These are phyloP conservation scores for Myxocyprinus asiaticus DNA, from an alignment of 2,113 vertebrate species.

Conservation along the genomic window DNA sequence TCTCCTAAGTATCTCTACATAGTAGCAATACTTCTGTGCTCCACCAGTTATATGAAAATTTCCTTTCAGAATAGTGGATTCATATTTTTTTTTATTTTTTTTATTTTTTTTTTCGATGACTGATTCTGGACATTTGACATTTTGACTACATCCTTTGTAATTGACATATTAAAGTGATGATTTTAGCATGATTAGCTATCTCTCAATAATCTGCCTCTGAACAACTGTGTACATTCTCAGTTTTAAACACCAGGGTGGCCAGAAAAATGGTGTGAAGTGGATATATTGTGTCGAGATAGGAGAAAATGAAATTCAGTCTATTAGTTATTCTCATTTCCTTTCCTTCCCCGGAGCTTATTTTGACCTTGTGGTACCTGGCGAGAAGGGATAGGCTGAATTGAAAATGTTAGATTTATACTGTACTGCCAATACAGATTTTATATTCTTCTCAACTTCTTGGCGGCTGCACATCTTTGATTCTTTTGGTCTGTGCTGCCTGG, in stretches of 20 bases:
- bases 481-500: not conserved
- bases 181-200: slow-evolving; percentile 1
- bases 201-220: not conserved
- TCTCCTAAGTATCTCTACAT: too few species aligned
- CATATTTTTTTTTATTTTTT: too few species aligned
- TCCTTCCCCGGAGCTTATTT: slow-evolving; percentile 44
- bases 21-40: too few species aligned
- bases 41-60: too few species aligned
- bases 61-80: too few species aligned
- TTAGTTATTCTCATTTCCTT: not conserved
- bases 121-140: too few species aligned
- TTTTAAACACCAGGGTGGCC: not conserved
- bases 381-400: slow-evolving; percentile 20
- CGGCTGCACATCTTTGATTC: slow-evolving; percentile 5
- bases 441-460: slow-evolving; percentile 16
- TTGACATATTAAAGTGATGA: too few species aligned
- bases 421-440: not conserved
- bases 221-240: not conserved
- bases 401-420: not conserved
- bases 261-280: slow-evolving; percentile 10
- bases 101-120: too few species aligned
- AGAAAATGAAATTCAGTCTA: slow-evolving; percentile 38
- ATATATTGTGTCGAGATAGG: slow-evolving; percentile 10
- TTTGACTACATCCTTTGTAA: too few species aligned
- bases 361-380: slow-evolving; percentile 65